Evolutionary conservation across 2,888 invertebrate genomes (phyloP), one percentile per base, ranked within the genome.

Genomic region (Cerastis rubricosa): DNA sequence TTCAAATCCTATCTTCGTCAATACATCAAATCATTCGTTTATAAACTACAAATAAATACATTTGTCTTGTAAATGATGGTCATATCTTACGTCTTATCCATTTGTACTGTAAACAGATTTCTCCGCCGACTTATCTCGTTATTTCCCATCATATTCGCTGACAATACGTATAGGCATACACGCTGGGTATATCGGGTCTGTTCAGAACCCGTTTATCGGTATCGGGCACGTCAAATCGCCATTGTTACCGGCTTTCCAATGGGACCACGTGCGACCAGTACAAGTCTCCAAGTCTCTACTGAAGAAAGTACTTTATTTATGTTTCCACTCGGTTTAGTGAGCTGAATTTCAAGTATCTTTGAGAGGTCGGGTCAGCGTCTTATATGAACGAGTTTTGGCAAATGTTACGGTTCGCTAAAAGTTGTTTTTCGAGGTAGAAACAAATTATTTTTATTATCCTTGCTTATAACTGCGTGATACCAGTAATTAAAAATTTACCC

Each of bases 171-270:
- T 25, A 25, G 22, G 19, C 19, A 57, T 12, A 35, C 4, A 54
- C 14, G 63, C 19, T 29, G 29, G 17, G 22, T 59, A 61, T 73
- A 69, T 70, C 51, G 19, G 22, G 9, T 9, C 74, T 43, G 43
- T 63, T 25, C n/a, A 51, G 66, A 83, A 84, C 84, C 69, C 40
- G 83, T 83, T 83, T 74, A 64, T 64, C 71, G 22, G 51, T 86
- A 83, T 86, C 86, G 59, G 71, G 84, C 69, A 84, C 79, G 66
- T 83, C 68, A 63, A 74, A 86, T 78, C 86, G 79, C 71, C 71
- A 83, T 84, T 84, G 86, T 84, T 84, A 45, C 19, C 29, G 35
- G 65, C 84, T 84, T 84, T 84, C 86, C 79, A 84, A 86, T 71
- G 35, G 66, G 64, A 61, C 79, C 74, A 82, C 70, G 74, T 83